Evolutionary conservation across 2,113 vertebrate genomes (phyloP).

Genomic region (Tautogolabrus adspersus): DNA sequence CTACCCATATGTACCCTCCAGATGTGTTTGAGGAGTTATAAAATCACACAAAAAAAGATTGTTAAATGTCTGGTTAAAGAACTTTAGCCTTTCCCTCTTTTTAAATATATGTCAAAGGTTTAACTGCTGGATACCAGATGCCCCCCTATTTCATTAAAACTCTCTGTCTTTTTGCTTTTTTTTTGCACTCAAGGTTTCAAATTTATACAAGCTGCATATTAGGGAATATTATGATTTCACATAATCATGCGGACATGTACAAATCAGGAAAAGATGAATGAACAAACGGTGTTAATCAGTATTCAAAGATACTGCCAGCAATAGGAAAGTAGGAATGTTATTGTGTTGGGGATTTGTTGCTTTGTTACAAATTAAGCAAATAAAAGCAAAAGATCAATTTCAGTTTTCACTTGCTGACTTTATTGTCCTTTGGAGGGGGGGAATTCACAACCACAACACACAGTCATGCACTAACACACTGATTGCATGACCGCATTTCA

Average conservation of each 20-base stretch:
- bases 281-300: too few relatives aligned
- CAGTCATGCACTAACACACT: neutral
- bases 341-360: neutral
- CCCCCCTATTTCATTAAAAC: neutral
- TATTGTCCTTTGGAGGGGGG: slow-evolving; percentile 31
- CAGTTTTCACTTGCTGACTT: slow-evolving; percentile 48
- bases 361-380: neutral
- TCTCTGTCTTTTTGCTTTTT: too few relatives aligned
- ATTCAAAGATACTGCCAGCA: too few relatives aligned
- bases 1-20: too few relatives aligned
- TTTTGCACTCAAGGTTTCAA: too few relatives aligned
- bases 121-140: neutral
- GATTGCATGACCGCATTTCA: neutral
- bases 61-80: too few relatives aligned
- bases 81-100: neutral
- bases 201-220: too few relatives aligned
- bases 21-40: too few relatives aligned
- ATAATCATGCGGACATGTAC: too few relatives aligned
- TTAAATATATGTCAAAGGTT: neutral
- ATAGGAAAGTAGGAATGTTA: neutral
- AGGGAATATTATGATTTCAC: too few relatives aligned
- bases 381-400: slow-evolving; percentile 17
- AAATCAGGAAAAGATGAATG: too few relatives aligned
- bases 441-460: neutral
- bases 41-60: too few relatives aligned